Conservation (phyloP, 2,797 vertebrate species). For the Hoplostethus atlanticus region DNA sequence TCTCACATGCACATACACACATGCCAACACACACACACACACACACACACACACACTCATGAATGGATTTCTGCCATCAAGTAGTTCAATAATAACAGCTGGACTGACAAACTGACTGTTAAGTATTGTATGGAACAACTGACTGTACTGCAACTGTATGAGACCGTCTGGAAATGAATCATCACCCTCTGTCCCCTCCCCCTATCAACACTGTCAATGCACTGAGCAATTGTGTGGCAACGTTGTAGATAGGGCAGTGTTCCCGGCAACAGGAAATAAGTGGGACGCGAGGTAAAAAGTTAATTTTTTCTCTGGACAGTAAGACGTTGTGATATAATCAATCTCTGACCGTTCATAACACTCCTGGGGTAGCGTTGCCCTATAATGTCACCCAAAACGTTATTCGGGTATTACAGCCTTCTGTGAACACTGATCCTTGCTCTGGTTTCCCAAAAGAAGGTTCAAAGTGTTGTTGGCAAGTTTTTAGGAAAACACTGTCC, state of each 20-base stretch:
- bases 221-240: conserved; percentile 35
- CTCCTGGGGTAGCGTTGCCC: not conserved
- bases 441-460: conserved; percentile 17
- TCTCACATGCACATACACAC: conserved; percentile 9
- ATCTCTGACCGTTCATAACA: conserved; percentile 15
- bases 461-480: not conserved
- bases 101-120: conserved; percentile 63
- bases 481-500: not conserved
- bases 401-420: conserved; percentile 13
- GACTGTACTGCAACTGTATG: conserved; percentile 23
- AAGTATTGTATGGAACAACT: conserved; percentile 34
- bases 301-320: conserved; percentile 4
- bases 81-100: conserved; percentile 27
- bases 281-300: conserved; percentile 13
- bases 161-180: conserved; percentile 17
- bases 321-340: conserved; percentile 18
- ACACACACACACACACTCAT: conserved; percentile 16
- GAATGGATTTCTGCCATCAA: conserved; percentile 12
- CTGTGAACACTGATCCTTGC: conserved; percentile 33
- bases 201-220: conserved; percentile 23
- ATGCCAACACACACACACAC: not conserved
- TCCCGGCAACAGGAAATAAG: conserved; percentile 30
- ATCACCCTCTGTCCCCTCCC: conserved; percentile 14
- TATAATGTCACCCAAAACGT: conserved; percentile 23
- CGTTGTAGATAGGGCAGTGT: conserved; percentile 1